A percentile compares a stretch with the other conserved stretches of the same genome.
These are phyloP conservation scores for Andrena cerasifolii DNA, from an alignment of 1,140 invertebrate species.

Conservation along the genomic window DNA sequence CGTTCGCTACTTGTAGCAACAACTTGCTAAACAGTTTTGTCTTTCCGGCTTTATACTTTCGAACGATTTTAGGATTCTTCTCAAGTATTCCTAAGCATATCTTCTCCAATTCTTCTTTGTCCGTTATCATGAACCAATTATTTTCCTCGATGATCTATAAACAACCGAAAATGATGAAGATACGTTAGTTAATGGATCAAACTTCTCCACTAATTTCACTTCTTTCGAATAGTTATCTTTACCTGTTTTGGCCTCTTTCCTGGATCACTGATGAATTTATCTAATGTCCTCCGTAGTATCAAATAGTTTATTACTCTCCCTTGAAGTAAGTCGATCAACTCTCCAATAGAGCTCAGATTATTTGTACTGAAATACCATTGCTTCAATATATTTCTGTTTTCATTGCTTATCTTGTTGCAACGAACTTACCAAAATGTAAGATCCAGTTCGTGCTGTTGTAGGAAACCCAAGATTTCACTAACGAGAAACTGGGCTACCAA, in stretches of 20 bases:
- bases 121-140: slow-evolving; percentile 85
- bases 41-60: slow-evolving; percentile 88
- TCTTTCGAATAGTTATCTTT: slow-evolving; percentile 23
- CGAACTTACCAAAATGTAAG: slow-evolving; percentile 83
- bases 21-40: slow-evolving; percentile 86
- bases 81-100: slow-evolving; percentile 85
- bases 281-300: slow-evolving; percentile 82
- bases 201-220: slow-evolving; percentile 2
- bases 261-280: slow-evolving; percentile 82
- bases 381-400: slow-evolving; percentile 32
- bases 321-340: slow-evolving; percentile 85
- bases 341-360: slow-evolving; percentile 81
- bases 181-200: too few relatives aligned
- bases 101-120: slow-evolving; percentile 84
- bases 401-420: slow-evolving; percentile 41
- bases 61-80: slow-evolving; percentile 87
- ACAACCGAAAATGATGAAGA: slow-evolving; percentile 50
- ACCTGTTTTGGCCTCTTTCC: slow-evolving; percentile 79
- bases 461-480: slow-evolving; percentile 85
- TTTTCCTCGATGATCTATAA: slow-evolving; percentile 85
- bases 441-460: slow-evolving; percentile 85
- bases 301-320: slow-evolving; percentile 85
- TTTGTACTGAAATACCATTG: slow-evolving; percentile 75
- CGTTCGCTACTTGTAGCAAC: slow-evolving; percentile 83
- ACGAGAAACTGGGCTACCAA: slow-evolving; percentile 86